Evolutionary conservation across 2,113 vertebrate species (phyloP).

Genomic region (Girardinichthys multiradiatus): DNA sequence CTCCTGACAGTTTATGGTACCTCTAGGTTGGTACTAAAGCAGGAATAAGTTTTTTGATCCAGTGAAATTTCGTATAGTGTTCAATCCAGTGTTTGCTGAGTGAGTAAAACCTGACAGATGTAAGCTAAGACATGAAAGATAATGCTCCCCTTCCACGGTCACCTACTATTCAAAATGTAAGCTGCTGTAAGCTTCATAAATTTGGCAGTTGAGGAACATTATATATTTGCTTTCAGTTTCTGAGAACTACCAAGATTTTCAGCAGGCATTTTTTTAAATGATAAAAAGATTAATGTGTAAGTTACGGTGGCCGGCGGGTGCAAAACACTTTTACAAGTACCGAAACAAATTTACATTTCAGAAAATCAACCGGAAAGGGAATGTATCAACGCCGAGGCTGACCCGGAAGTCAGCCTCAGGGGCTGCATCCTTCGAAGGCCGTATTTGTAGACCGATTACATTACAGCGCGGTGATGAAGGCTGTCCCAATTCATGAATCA

Average conservation of each 20-base stretch:
- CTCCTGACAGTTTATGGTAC: no score
- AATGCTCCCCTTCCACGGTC: neutral
- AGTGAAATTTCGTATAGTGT: neutral
- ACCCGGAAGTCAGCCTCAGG: no score
- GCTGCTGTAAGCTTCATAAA: neutral
- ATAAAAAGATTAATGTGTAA: neutral
- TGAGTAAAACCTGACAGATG: constrained; percentile 11
- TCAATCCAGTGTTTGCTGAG: neutral
- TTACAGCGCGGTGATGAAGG: no score
- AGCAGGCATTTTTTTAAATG: neutral
- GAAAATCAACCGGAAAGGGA: no score
- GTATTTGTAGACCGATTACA: no score
- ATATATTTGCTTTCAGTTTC: no score
- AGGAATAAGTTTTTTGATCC: neutral
- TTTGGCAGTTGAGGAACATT: neutral
- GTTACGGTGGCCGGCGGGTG: no score
- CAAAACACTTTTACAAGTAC: no score
- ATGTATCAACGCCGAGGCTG: no score
- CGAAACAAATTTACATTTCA: no score
- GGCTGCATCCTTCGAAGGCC: no score
- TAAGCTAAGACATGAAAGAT: neutral
- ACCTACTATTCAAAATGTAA: neutral
- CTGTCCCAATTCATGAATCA: no score
- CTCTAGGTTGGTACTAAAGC: neutral
- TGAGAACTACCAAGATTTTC: neutral